Evolutionary conservation across 2,888 invertebrate genomes (phyloP).

Genomic region (Rhamphomyia laevipes): DNA sequence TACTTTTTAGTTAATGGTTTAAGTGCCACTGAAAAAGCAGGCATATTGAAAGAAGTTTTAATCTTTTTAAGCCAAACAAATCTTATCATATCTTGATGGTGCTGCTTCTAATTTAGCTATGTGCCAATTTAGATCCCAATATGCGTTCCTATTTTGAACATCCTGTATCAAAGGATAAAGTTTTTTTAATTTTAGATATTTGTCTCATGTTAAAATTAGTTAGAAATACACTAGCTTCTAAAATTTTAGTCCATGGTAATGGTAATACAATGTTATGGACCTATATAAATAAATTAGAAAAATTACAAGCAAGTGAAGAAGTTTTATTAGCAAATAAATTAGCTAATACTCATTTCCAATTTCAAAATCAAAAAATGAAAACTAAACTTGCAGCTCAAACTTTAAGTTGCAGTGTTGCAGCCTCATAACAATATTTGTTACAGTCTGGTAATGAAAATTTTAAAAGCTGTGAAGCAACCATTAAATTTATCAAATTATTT

Average conservation of each 20-base stretch:
- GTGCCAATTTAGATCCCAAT: not conserved
- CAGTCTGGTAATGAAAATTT: not conserved
- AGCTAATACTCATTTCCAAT: not conserved
- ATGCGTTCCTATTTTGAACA: not conserved
- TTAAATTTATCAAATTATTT: not conserved
- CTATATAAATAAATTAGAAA: not conserved
- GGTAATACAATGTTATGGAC: not conserved
- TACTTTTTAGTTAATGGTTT: no score
- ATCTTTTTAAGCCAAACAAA: no score
- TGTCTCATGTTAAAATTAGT: not conserved
- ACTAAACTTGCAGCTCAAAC: not conserved
- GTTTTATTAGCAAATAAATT: not conserved
- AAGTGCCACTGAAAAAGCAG: no score
- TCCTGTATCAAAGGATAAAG: not conserved
- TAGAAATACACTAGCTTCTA: not conserved
- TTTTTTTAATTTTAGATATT: not conserved
- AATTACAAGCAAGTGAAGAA: not conserved
- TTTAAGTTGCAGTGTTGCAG: not conserved
- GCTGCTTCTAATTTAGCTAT: no score
- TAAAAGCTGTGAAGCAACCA: not conserved
- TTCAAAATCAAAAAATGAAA: not conserved
- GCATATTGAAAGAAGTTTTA: no score
- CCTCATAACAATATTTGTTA: slow-evolving; percentile 1
- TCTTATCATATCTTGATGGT: no score
- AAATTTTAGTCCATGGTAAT: not conserved